phyloP scores from a whole-genome alignment of 2,113 vertebrate species.

The Rhipidura dahli region DNA sequence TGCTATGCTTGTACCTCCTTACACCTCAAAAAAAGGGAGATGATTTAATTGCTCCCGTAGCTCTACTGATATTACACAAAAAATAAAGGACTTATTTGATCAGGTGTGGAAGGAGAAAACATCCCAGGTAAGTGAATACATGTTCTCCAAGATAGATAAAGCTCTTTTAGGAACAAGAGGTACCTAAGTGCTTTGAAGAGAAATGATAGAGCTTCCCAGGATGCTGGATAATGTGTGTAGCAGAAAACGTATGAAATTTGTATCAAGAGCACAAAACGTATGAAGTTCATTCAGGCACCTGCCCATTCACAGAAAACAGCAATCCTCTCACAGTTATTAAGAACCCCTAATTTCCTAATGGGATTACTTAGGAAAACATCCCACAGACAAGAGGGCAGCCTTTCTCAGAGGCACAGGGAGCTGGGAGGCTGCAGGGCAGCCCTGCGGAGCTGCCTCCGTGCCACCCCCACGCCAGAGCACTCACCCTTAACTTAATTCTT shows the following conservation, averaged over 20 bases:
- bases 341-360: background rate
- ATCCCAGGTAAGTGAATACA: background rate
- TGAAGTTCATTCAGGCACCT: background rate
- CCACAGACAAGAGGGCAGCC: background rate
- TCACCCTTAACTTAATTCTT: conserved; percentile 10
- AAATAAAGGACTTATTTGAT: background rate
- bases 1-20: background rate
- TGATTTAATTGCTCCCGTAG: background rate
- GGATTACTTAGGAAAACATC: background rate
- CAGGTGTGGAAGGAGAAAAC: background rate
- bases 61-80: background rate
- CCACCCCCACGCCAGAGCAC: background rate
- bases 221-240: background rate
- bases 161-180: background rate
- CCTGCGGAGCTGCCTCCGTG: background rate
- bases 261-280: background rate
- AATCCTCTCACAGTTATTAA: background rate
- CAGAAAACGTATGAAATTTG: background rate
- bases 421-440: background rate
- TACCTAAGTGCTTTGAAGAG: background rate
- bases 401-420: background rate
- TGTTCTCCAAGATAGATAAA: background rate
- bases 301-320: background rate
- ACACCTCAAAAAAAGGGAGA: background rate
- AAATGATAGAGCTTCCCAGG: background rate